Percentiles rank a stretch among this genome's conserved stretches.
Conservation (phyloP, 2,113 vertebrate genomes). For the Sapayoa aenigma region DNA sequence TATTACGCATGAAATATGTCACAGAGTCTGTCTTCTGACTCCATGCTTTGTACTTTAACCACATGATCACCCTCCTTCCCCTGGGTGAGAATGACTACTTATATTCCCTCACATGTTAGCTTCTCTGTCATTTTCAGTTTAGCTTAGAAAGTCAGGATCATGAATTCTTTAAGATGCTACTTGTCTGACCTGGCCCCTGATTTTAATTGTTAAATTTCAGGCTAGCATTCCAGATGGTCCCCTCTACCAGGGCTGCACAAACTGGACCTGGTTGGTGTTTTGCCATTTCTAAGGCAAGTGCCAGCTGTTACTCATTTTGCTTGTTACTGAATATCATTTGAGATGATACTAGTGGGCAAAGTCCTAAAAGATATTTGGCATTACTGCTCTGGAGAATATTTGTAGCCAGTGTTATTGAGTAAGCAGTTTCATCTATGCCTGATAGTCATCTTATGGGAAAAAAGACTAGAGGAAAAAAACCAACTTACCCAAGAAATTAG, state of each 20-base stretch:
- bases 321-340: background rate
- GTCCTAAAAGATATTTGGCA: slow-evolving; percentile 33
- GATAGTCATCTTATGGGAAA: background rate
- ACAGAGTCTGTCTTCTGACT: background rate
- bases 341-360: background rate
- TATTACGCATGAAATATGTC: background rate
- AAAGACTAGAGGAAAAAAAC: background rate
- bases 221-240: slow-evolving; percentile 39
- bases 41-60: background rate
- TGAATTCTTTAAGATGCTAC: slow-evolving; percentile 37
- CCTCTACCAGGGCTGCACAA: background rate
- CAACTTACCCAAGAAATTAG: slow-evolving; percentile 16
- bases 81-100: background rate
- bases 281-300: background rate
- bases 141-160: slow-evolving; percentile 41
- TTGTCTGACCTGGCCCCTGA: slow-evolving; percentile 30
- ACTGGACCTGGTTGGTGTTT: background rate
- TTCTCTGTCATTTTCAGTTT: slow-evolving; percentile 42
- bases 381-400: slow-evolving; percentile 3
- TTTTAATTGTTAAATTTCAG: slow-evolving; percentile 47
- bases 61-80: background rate
- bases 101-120: background rate
- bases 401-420: background rate
- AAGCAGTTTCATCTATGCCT: slow-evolving; percentile 1
- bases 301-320: slow-evolving; percentile 41